phyloP scores from a whole-genome alignment of 2,888 invertebrate genomes.

The Erebia ligea region DNA sequence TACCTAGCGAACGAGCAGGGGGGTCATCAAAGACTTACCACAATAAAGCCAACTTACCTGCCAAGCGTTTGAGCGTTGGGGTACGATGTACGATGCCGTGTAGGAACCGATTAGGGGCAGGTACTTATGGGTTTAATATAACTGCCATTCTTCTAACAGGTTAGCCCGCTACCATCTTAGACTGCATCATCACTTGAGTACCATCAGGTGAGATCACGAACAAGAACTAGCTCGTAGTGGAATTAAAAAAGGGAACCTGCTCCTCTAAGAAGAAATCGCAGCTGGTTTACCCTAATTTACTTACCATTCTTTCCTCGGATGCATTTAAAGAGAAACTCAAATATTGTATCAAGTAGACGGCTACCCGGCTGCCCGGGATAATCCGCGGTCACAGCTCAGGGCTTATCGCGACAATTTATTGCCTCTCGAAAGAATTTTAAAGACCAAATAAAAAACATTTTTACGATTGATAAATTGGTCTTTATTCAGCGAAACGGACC shows the following conservation, averaged over 20 bases:
- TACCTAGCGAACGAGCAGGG: too few relatives aligned
- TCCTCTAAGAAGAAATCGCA: too few relatives aligned
- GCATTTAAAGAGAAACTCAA: slow-evolving; percentile 10
- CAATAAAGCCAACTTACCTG: too few relatives aligned
- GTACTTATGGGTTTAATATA: not conserved
- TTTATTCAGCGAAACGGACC: slow-evolving; percentile 72
- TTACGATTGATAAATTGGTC: slow-evolving; percentile 71
- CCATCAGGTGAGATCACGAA: too few relatives aligned
- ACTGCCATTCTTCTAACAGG: not conserved
- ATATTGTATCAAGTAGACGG: slow-evolving; percentile 17
- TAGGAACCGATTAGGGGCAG: not conserved
- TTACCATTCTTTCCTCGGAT: not conserved
- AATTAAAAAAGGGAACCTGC: too few relatives aligned
- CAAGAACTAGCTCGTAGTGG: too few relatives aligned
- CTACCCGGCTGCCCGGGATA: slow-evolving; percentile 25
- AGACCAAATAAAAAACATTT: slow-evolving; percentile 39
- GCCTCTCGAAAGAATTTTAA: slow-evolving; percentile 14
- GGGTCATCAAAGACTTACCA: too few relatives aligned
- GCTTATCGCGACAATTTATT: slow-evolving; percentile 24
- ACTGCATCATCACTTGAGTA: too few relatives aligned
- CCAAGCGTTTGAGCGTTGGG: too few relatives aligned
- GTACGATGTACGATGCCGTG: too few relatives aligned
- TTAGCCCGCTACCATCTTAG: not conserved
- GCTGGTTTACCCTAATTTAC: not conserved
- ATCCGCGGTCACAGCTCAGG: slow-evolving; percentile 12